Conservation (phyloP, 2,888 invertebrate species). For the Habroteleia sp. region DNA sequence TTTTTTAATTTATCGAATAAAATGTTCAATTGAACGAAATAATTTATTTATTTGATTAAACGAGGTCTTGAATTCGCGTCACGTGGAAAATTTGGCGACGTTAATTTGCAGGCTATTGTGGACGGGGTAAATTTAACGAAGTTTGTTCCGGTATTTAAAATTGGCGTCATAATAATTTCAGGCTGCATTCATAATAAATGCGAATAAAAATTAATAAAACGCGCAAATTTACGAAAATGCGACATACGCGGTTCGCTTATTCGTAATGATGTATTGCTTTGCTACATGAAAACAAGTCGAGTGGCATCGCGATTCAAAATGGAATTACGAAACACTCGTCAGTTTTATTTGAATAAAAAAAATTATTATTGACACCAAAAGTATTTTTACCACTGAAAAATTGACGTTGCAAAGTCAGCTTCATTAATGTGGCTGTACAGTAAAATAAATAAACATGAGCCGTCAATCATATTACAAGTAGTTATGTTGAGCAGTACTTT, state of each 20-base stretch:
- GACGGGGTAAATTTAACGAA: conserved; percentile 36
- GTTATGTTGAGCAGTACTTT: conserved; percentile 57
- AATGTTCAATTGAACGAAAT: conserved; percentile 38
- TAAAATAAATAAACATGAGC: conserved; percentile 59
- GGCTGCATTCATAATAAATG: conserved; percentile 36
- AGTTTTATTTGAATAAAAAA: conserved; percentile 55
- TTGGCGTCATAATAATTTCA: conserved; percentile 41
- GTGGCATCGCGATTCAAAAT: conserved; percentile 46
- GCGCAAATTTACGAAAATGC: conserved; percentile 28
- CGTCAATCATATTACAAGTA: conserved; percentile 47
- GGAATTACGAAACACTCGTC: conserved; percentile 50
- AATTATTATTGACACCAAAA: conserved; percentile 54
- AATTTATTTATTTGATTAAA: conserved; percentile 38
- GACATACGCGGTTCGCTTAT: conserved; percentile 23
- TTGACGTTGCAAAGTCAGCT: conserved; percentile 57
- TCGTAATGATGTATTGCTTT: conserved; percentile 52
- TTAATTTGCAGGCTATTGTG: conserved; percentile 41
- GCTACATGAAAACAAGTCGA: conserved; percentile 50
- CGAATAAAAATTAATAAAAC: conserved; percentile 39
- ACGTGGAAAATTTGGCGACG: conserved; percentile 40
- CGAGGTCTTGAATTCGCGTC: conserved; percentile 22
- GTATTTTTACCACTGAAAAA: conserved; percentile 55
- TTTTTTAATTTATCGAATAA: conserved; percentile 41
- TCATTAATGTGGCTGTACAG: conserved; percentile 53
- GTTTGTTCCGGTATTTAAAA: conserved; percentile 29